Percentiles rank a stretch among this genome's conserved stretches.
phyloP scores from a whole-genome alignment of 30 jellyfish, hydroid and myxozoan species.

The Aurelia coerulea region DNA sequence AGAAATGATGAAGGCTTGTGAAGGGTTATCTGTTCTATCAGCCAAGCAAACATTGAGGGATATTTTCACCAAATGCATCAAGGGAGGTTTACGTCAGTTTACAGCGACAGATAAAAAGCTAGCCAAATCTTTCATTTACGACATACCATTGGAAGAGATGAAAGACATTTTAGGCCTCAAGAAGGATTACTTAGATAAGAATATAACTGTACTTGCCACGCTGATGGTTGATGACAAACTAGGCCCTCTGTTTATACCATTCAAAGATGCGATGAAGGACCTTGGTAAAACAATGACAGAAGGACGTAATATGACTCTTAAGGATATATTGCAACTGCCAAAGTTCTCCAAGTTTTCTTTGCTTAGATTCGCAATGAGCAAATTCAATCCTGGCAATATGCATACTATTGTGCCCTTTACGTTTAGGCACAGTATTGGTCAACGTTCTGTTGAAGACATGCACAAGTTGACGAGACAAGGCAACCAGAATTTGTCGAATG shows the following conservation, averaged over 20 bases:
- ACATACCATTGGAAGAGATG: conserved; percentile 12
- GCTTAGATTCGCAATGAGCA: neutral
- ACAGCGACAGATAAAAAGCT: neutral
- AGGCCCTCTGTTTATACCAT: conserved; percentile 13
- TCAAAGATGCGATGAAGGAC: conserved; percentile 24
- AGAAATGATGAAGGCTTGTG: conserved; percentile 9
- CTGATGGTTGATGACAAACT: no score
- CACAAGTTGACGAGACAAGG: neutral
- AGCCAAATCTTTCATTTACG: neutral
- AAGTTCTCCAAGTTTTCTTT: conserved; percentile 3
- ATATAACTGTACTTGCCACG: neutral
- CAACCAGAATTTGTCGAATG: conserved; percentile 14
- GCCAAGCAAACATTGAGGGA: neutral
- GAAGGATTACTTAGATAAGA: neutral
- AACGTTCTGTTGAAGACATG: conserved; percentile 32
- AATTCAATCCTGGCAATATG: neutral
- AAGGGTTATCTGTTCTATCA: no score
- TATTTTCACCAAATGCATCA: conserved; percentile 5
- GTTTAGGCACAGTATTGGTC: neutral
- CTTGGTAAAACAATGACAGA: neutral
- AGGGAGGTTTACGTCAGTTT: no score
- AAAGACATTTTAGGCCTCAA: conserved; percentile 14
- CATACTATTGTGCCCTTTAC: neutral
- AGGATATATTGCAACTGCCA: conserved; percentile 12
- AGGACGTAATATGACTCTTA: conserved; percentile 14